Conservation (phyloP, 2,888 invertebrate species). For the Globia sparganii region DNA sequence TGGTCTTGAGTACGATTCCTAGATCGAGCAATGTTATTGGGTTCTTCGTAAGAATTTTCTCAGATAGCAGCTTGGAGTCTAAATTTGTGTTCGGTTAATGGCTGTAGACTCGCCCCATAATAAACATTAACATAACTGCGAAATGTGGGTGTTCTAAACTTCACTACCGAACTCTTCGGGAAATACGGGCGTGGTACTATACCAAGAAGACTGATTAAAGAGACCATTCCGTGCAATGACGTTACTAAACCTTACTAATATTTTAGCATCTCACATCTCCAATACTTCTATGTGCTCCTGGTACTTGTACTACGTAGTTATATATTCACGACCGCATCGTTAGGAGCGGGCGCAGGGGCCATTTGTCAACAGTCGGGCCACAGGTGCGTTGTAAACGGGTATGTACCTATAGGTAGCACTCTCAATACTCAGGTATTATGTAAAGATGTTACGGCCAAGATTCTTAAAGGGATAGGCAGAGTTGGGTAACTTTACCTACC, state of each 20-base stretch:
- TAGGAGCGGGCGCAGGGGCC: constrained; percentile 49
- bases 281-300: constrained; percentile 30
- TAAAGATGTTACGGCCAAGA: background rate
- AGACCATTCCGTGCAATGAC: background rate
- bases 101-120: background rate
- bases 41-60: no score
- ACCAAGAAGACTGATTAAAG: background rate
- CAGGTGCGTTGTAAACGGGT: constrained; percentile 48
- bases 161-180: background rate
- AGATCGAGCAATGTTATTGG: background rate
- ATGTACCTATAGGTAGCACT: constrained; percentile 2
- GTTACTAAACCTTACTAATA: background rate
- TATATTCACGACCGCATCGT: constrained; percentile 60
- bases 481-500: background rate
- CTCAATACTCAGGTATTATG: background rate
- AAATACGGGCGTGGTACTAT: no score
- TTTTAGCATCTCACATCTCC: constrained; percentile 11
- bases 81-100: background rate
- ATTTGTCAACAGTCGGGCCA: constrained; percentile 55
- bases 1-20: background rate
- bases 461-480: background rate
- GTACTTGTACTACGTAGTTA: constrained; percentile 35
- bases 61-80: no score
- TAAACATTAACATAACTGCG: background rate
- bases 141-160: background rate